Evolutionary conservation across 2,888 invertebrate species (phyloP), one percentile per base, ranked within the genome.

Genomic region (Pachymerium ferrugineum): DNA sequence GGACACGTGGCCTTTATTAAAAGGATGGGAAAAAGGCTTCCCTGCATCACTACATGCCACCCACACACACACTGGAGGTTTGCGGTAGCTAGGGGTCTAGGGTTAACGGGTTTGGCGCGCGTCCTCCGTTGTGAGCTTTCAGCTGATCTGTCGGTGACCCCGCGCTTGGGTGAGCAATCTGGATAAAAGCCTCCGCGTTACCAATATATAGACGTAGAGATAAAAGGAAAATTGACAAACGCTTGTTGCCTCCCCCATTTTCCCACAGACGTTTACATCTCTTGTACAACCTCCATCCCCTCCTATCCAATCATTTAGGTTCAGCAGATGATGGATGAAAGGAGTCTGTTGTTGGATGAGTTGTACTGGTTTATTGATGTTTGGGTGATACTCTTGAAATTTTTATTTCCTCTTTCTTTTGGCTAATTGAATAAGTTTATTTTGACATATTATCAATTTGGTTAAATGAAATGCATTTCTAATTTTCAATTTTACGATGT

Each of bases 161-260:
- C 47, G 47, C 47, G 47, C 47, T 47, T 47, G 47, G 47, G 47
- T 47, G 47, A 22, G 47, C 47, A 47, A 47, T 47, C 47, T 47
- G 47, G 47, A 47, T 47, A 47, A 47, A 47, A 47, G 47, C 47
- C 47, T 47, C 47, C 47, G 47, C 47, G 22, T 22, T 19, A 47
- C 47, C 47, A 47, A 22, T 47, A 47, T 47, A 47, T 16, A 47
- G 47, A 47, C 47, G 47, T 22, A 10, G 47, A 47, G 47, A 47
- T 47, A 47, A 47, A 47, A 47, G 47, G 47, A 47, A 47, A 47
- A 47, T 47, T 47, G 47, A 47, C 47, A 47, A 47, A 47, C 47
- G 47, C 47, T 47, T 47, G 47, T 47, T 47, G n/a, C 47, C 47
- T 47, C 47, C 47, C 47, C 47, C 47, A 47, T 47, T 47, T 47